A percentile compares a stretch with the other conserved stretches of the same genome.
These are phyloP conservation scores for Sarcophaga peregrina DNA, from an alignment of 1,140 invertebrate species.

Conservation along the genomic window DNA sequence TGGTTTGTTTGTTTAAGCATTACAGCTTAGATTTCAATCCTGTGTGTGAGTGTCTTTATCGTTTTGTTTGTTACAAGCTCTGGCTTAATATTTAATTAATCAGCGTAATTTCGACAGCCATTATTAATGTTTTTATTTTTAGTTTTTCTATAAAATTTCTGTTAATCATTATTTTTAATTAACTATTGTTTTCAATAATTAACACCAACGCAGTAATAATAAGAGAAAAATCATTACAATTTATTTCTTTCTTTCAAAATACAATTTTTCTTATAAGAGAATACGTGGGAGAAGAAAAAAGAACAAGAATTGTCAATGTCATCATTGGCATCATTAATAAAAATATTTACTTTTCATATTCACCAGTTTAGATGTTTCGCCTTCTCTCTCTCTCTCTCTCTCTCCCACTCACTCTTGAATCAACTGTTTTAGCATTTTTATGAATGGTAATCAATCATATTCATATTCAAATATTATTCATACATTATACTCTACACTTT, in stretches of 20 bases:
- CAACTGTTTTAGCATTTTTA: not conserved
- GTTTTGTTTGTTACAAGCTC: too few species aligned
- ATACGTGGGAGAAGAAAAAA: not conserved
- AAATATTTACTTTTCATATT: conserved; percentile 33
- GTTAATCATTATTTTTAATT: too few species aligned
- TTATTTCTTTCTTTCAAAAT: not conserved
- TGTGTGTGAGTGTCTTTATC: too few species aligned
- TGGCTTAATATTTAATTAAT: too few species aligned
- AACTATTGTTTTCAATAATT: not conserved
- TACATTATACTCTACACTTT: conserved; percentile 14
- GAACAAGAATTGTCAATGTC: not conserved
- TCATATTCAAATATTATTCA: conserved; percentile 31
- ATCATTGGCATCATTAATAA: conserved; percentile 36
- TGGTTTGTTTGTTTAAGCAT: too few species aligned
- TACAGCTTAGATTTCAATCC: too few species aligned
- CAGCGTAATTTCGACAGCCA: too few species aligned
- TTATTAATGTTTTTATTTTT: too few species aligned
- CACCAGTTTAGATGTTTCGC: not conserved
- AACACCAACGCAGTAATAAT: not conserved
- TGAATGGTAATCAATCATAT: conserved; percentile 35
- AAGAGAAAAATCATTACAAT: not conserved
- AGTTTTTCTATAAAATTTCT: too few species aligned
- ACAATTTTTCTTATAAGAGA: not conserved
- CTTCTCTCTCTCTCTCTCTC: not conserved
- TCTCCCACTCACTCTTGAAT: not conserved